Percentiles rank a stretch among this genome's conserved stretches.
These are phyloP conservation scores for Thymallus thymallus DNA, from an alignment of 2,113 vertebrate species.

Conservation along the genomic window DNA sequence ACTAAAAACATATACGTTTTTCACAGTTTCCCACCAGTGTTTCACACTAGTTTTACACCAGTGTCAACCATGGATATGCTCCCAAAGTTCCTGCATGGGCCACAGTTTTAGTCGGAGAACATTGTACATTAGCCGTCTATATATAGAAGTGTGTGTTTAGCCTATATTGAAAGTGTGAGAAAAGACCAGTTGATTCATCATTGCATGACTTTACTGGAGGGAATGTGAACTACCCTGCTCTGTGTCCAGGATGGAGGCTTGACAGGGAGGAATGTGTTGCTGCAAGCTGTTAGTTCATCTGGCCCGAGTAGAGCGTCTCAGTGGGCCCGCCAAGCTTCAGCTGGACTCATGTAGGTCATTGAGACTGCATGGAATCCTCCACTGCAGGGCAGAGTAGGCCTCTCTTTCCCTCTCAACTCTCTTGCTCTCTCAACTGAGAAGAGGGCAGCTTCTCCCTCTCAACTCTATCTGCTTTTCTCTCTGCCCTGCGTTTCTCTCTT, in stretches of 20 bases:
- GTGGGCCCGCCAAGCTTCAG: slow-evolving; percentile 45
- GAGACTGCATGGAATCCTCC: slow-evolving; percentile 58
- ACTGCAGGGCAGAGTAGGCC: slow-evolving; percentile 8
- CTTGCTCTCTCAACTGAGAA: not conserved
- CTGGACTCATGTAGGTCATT: slow-evolving; percentile 79
- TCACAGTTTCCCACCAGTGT: not conserved
- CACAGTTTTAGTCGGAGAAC: not conserved
- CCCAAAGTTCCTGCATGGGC: not conserved
- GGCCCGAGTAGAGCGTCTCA: slow-evolving; percentile 36
- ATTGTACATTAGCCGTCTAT: not conserved
- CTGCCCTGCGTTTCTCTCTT: too few species aligned
- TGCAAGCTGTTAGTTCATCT: slow-evolving; percentile 57
- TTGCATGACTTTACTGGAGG: not conserved
- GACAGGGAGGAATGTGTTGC: slow-evolving; percentile 56
- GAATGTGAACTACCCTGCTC: not conserved
- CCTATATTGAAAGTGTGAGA: not conserved
- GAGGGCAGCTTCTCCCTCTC: too few species aligned
- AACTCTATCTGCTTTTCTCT: too few species aligned
- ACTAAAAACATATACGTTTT: too few species aligned
- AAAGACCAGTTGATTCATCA: not conserved
- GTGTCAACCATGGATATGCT: slow-evolving; percentile 1
- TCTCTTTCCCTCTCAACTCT: not conserved
- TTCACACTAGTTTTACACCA: not conserved
- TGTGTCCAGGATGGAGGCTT: slow-evolving; percentile 5
- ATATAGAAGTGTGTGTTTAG: too few species aligned